These are phyloP conservation scores for Gasterosteus aculeatus DNA, from an alignment of 2,113 vertebrate genomes.

Conservation along the genomic window DNA sequence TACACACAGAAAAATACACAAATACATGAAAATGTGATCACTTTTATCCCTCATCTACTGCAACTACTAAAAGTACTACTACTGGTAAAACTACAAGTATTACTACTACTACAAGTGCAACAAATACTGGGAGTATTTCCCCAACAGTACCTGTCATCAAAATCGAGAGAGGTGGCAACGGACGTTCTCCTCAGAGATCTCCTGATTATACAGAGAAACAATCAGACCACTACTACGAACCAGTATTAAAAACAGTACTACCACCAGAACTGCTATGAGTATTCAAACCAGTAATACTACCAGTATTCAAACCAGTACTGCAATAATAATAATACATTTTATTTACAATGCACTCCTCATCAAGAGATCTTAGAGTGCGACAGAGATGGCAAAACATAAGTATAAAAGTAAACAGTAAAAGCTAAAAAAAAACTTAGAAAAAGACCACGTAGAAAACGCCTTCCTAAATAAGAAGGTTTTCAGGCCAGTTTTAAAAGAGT, in stretches of 20 bases:
- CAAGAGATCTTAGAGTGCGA: no score
- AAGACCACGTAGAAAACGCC: no score
- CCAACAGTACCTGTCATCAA: conserved; percentile 82
- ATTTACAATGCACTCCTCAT: no score
- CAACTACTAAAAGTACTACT: not conserved
- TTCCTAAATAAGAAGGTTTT: no score
- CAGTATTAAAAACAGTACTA: not conserved
- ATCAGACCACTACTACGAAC: not conserved
- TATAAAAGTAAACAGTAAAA: no score
- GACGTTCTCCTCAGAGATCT: conserved; percentile 84
- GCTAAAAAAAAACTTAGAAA: no score
- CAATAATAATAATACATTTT: no score
- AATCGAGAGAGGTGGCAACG: conserved; percentile 80
- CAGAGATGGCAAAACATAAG: no score
- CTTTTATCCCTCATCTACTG: not conserved
- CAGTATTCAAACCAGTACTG: not conserved
- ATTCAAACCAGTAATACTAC: not conserved
- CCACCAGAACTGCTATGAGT: no score
- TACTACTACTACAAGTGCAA: not conserved
- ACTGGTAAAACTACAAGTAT: not conserved
- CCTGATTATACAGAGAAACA: conserved; percentile 75
- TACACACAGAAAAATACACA: conserved; percentile 24
- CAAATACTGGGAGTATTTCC: no score
- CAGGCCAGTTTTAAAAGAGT: no score
- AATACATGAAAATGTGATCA: not conserved